Percentiles rank a stretch among this genome's conserved stretches.
These are phyloP conservation scores for Lepidonotus clava DNA, from an alignment of 2,888 invertebrate genomes.

Conservation along the genomic window DNA sequence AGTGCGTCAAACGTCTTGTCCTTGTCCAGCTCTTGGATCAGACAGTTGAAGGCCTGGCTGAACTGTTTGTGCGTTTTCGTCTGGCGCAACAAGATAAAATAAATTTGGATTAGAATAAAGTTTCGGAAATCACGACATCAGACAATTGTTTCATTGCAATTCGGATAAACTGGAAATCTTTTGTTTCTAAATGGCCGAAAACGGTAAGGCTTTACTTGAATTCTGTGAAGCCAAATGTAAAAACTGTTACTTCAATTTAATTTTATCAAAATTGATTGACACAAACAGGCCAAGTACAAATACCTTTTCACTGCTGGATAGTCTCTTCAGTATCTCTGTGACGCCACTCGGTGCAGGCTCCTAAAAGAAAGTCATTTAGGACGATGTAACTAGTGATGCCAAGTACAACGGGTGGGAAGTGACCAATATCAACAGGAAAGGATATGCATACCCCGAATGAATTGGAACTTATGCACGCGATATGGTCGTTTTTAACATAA, in stretches of 20 bases:
- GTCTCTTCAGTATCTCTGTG: not conserved
- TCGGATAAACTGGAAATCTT: too few species aligned
- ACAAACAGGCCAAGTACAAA: too few species aligned
- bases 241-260: too few species aligned
- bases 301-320: not conserved
- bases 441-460: too few species aligned
- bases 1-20: not conserved
- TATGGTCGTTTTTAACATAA: too few species aligned
- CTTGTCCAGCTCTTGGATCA: not conserved
- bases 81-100: not conserved
- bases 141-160: not conserved
- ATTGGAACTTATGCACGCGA: too few species aligned
- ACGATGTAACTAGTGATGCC: not conserved
- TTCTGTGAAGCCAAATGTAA: not conserved
- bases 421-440: too few species aligned
- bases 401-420: too few species aligned
- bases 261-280: too few species aligned
- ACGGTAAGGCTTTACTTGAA: not conserved
- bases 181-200: too few species aligned
- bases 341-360: not conserved
- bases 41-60: not conserved
- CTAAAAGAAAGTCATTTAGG: not conserved
- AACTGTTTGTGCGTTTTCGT: conserved; percentile 41
- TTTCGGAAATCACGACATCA: too few species aligned
- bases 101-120: too few species aligned